Evolutionary conservation across 1,140 invertebrate genomes (phyloP), one percentile per base, ranked within the genome.

Genomic region (Drosophila repletoides): DNA sequence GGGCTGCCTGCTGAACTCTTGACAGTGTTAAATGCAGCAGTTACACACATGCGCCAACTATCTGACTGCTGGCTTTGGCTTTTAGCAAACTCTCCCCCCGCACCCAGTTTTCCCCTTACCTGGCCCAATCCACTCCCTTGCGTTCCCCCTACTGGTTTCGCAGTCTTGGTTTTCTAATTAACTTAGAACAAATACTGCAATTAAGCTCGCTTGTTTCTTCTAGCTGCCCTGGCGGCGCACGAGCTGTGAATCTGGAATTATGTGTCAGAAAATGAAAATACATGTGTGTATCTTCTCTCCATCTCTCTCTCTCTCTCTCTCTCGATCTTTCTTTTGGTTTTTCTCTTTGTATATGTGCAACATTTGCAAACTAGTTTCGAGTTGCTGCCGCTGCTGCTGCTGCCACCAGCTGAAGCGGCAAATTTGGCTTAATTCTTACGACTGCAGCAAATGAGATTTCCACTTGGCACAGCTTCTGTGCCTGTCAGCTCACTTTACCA

Each of bases 181-280:
- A 86, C 74, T 84, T 79, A 84, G 80, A 84, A 86, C 80, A 84
- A 84, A 84, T 86, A 84, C 79, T 79, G 79, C 80, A 84, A 84
- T 84, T 84, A 84, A 84, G 79, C 75, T 52, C 80, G 74, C 71
- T 86, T 84, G 80, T 86, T 84, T 67, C 51, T 84, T 63, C 41
- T 64, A n/a, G 34, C 63, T 41, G 52, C 46, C 40, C 60, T 72
- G 70, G 46, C 77, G 56, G 72, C 60, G 53, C 56, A 72, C 66
- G 65, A 73, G 67, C 71, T 69, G 61, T 66, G 77, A 83, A 88
- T 84, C 71, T 88, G 75, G 84, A 88, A 80, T 88, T 88, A 88
- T 88, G 83, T 88, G 83, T 88, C 83, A 88, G 83, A 88, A 88
- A 88, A 88, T 88, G 74, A 88, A 88, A 88, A 75, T 83, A 60